These are phyloP conservation scores for Enteromius trimaculatus DNA, from an alignment of 2,797 vertebrate species.

Conservation along the genomic window DNA sequence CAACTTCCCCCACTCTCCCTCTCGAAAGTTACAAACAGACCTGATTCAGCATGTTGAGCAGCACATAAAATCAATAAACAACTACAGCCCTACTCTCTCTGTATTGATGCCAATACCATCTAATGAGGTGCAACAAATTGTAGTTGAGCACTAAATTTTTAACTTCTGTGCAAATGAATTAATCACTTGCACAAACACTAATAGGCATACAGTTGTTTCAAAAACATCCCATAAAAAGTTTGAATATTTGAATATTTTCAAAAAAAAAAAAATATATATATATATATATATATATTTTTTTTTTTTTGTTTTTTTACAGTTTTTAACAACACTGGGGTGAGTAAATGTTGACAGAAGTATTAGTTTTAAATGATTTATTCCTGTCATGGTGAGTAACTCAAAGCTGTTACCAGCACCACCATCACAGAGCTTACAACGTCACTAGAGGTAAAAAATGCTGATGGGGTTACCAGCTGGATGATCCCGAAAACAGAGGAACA, in stretches of 20 bases:
- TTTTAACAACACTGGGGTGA: not conserved
- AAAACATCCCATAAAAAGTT: not conserved
- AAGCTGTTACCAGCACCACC: not conserved
- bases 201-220: not conserved
- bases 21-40: not conserved
- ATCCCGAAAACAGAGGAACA: conserved; percentile 18
- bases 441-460: not conserved
- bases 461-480: conserved; percentile 18
- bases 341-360: not conserved
- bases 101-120: conserved; percentile 67
- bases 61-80: conserved; percentile 60
- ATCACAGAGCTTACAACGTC: not conserved
- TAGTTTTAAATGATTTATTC: not conserved
- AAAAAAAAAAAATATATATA: no score
- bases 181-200: not conserved
- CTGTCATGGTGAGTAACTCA: not conserved
- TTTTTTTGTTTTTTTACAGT: no score
- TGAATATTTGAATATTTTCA: not conserved
- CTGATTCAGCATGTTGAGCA: conserved; percentile 42
- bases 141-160: conserved; percentile 1
- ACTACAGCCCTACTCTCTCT: conserved; percentile 59
- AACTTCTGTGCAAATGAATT: not conserved
- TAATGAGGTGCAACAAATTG: conserved; percentile 51
- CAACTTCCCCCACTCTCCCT: not conserved
- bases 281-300: no score